Evolutionary conservation across 1,140 invertebrate species (phyloP), one percentile per base, ranked within the genome.

Genomic region (Ditylenchus dipsaci): DNA sequence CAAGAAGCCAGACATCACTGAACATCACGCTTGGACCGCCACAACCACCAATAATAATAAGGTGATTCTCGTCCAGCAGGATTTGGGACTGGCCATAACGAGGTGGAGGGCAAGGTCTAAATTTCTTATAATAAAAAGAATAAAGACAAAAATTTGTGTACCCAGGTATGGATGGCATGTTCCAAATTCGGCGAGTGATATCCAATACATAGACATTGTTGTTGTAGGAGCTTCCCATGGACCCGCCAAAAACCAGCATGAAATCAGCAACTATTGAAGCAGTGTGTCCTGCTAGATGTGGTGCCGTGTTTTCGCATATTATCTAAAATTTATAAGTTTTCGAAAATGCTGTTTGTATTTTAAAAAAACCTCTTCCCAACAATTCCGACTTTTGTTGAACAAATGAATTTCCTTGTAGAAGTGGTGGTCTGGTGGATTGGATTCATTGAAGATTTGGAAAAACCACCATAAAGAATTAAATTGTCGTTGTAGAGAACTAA

Each of bases 391-490:
- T 33, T 92, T 89, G 84, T 90, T 89, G 78, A 94, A 97, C 58
- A 91, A 87, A 84, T 97, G 93, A 49, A 97, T 86, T 84, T 96
- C 92, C 15, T 78, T 78, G 60, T 78, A 80, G 23, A 65, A 23
- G 65, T 76, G 59, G 67, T 71, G 69, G 84, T 84, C 79, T 95
- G 91, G 85, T 94, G 91, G 42, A 92, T 86, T 47, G 91, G 91
- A 84, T 91, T 92, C 1, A 91, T 87, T 43, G 91, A 91, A 23
- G 93, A 92, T 68, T 94, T 91, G 15, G 92, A 91, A 91, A 92
- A 96, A 7, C 94, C 94, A 56, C 93, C 93, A 87, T 94, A 96
- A 30, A 97, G 84, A 69, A 96, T 88, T 65, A 94, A 86, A 73
- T 86, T 88, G 78, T 91, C 89, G 76, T 90, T 89, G 84, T 94